Conservation (phyloP, 1,140 invertebrate genomes). For the Trinorchestia longiramus region DNA sequence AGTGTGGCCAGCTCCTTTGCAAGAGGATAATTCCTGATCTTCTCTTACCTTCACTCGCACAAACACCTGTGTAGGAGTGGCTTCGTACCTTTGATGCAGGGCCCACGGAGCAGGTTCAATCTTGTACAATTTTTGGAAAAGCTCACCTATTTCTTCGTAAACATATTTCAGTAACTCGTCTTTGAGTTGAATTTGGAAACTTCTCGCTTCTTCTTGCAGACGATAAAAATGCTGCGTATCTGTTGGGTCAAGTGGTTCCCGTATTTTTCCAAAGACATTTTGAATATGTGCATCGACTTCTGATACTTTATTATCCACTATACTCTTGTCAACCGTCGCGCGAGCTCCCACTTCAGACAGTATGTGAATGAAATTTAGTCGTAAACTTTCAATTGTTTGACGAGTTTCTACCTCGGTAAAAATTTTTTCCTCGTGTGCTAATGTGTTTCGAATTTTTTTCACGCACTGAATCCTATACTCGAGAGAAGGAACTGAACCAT, state of each 20-base stretch:
- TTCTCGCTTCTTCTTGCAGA: slow-evolving; percentile 30
- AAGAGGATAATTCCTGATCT: background rate
- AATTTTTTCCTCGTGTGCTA: slow-evolving; percentile 59
- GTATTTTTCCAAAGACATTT: background rate
- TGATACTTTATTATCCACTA: slow-evolving; percentile 30
- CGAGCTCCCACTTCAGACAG: slow-evolving; percentile 56
- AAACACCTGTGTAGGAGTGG: slow-evolving; percentile 6
- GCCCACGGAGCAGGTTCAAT: slow-evolving; percentile 44
- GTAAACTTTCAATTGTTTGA: slow-evolving; percentile 52
- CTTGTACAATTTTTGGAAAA: slow-evolving; percentile 35
- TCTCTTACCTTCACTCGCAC: slow-evolving; percentile 27
- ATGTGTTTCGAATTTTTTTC: slow-evolving; percentile 59
- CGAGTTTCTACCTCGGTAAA: slow-evolving; percentile 50
- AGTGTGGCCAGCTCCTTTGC: background rate
- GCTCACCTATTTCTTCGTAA: background rate
- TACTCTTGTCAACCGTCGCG: background rate
- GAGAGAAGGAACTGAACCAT: slow-evolving; percentile 49
- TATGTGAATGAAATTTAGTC: slow-evolving; percentile 44
- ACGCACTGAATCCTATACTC: slow-evolving; percentile 60
- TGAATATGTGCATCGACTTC: background rate
- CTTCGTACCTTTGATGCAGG: slow-evolving; percentile 30
- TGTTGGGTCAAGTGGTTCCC: slow-evolving; percentile 27
- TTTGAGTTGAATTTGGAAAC: slow-evolving; percentile 38
- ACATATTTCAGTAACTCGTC: slow-evolving; percentile 6
- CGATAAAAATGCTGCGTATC: slow-evolving; percentile 19